These are phyloP conservation scores for Sarcophaga carnaria DNA, from an alignment of 2,888 invertebrate genomes.

Conservation along the genomic window DNA sequence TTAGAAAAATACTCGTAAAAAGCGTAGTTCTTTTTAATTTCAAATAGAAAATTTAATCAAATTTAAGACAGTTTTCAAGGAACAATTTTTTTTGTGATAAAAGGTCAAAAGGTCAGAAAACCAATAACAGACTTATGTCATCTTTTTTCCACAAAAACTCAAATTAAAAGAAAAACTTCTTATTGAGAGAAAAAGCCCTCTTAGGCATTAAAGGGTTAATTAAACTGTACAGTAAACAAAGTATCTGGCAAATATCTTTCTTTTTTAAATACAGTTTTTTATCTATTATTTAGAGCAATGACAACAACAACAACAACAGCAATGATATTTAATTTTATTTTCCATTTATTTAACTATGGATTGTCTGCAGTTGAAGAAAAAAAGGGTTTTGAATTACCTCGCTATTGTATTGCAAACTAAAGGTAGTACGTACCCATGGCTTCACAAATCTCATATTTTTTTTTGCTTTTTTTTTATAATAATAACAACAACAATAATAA, in stretches of 20 bases:
- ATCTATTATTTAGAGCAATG: constrained; percentile 44
- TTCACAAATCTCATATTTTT: constrained; percentile 33
- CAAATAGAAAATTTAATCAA: no score
- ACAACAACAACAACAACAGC: constrained; percentile 27
- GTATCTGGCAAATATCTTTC: constrained; percentile 40
- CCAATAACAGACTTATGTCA: no score
- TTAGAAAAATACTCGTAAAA: no score
- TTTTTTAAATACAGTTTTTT: constrained; percentile 28
- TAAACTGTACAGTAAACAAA: constrained; percentile 31
- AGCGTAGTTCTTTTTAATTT: no score
- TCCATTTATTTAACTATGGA: constrained; percentile 33
- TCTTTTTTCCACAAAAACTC: no score
- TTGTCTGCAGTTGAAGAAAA: neutral
- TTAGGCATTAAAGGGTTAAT: constrained; percentile 26
- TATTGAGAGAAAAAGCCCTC: neutral
- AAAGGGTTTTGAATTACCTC: constrained; percentile 63
- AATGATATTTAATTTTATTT: constrained; percentile 43
- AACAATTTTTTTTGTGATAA: no score
- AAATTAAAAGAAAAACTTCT: no score
- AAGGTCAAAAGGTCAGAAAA: no score
- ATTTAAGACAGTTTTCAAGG: no score
- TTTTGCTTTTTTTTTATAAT: neutral
- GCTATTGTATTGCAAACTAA: constrained; percentile 57
- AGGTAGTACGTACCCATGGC: constrained; percentile 29
- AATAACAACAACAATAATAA: neutral